Conservation (phyloP, 2,113 vertebrate species). For the Dolichallabes microphthalmus region DNA sequence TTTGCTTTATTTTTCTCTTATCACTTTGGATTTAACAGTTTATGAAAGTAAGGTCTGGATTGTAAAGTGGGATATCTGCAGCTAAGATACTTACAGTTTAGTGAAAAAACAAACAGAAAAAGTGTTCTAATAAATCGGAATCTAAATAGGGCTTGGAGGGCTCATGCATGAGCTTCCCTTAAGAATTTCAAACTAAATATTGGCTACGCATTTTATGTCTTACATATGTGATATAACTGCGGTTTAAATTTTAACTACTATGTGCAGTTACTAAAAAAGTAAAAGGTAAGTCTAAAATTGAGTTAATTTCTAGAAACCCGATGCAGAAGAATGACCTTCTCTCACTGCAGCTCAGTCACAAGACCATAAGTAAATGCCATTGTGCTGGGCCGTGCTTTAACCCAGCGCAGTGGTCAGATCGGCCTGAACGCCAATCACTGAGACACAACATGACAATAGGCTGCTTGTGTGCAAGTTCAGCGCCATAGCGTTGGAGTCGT, state of each 20-base stretch:
- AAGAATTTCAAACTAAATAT: background rate
- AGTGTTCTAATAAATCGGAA: background rate
- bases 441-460: slow-evolving; percentile 51
- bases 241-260: background rate
- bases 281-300: background rate
- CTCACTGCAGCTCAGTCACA: background rate
- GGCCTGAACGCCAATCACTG: slow-evolving; percentile 40
- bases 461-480: slow-evolving; percentile 52
- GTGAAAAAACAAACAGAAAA: background rate
- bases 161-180: background rate
- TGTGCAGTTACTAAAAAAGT: background rate
- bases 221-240: background rate
- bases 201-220: background rate
- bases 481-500: slow-evolving; percentile 23
- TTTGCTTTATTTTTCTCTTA: background rate
- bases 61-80: background rate
- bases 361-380: background rate
- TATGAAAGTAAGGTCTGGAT: background rate
- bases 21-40: background rate
- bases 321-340: background rate
- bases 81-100: background rate
- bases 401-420: slow-evolving; percentile 39
- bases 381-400: background rate
- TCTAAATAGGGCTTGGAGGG: background rate
- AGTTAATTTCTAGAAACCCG: background rate